Conservation (phyloP, 1,140 invertebrate genomes). For the Latrodectus geometricus region DNA sequence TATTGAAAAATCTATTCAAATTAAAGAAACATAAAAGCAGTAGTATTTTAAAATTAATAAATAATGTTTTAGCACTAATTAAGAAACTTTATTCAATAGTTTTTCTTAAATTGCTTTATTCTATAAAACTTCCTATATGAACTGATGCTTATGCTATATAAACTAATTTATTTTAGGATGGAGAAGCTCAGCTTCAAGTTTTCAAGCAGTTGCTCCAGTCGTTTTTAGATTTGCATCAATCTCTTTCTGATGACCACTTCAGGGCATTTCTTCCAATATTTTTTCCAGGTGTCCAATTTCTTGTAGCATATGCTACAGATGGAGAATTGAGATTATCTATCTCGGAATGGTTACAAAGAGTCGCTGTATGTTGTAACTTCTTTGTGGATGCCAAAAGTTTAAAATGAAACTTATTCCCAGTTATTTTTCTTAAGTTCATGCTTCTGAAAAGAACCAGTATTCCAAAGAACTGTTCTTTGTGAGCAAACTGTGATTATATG, state of each 20-base stretch:
- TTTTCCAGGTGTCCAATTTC: slow-evolving; percentile 74
- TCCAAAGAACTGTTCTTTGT: no score
- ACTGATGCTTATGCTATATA: slow-evolving; percentile 22
- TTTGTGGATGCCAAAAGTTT: slow-evolving; percentile 8
- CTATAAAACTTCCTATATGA: no score
- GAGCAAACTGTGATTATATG: no score
- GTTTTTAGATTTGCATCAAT: slow-evolving; percentile 74
- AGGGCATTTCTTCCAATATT: slow-evolving; percentile 75
- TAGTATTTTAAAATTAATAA: no score
- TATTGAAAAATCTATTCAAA: no score
- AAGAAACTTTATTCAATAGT: no score
- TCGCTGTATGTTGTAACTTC: slow-evolving; percentile 68
- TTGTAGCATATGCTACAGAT: slow-evolving; percentile 76
- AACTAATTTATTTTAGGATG: slow-evolving; percentile 71
- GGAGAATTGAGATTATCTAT: slow-evolving; percentile 74
- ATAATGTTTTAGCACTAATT: no score
- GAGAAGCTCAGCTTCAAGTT: slow-evolving; percentile 75
- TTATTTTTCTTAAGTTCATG: no score
- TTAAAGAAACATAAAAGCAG: no score
- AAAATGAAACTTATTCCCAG: background rate
- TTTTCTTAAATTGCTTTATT: no score
- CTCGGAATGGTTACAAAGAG: slow-evolving; percentile 74
- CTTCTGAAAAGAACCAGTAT: no score
- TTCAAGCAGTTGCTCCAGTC: slow-evolving; percentile 77
- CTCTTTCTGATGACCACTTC: slow-evolving; percentile 73